Conservation (phyloP, 2,113 vertebrate species). For the Sitta europaea region DNA sequence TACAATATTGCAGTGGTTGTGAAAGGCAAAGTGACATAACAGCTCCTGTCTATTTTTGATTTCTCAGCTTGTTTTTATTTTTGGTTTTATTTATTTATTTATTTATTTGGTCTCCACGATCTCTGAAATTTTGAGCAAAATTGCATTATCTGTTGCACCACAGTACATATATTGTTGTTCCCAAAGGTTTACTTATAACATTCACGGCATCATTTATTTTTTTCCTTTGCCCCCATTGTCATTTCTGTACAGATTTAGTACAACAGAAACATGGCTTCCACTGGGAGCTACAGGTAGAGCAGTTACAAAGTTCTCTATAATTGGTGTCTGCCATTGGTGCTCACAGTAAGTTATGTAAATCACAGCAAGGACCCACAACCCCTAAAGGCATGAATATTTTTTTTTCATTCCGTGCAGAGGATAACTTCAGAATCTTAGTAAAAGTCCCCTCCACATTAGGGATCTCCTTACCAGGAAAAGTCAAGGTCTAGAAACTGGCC, state of each 20-base stretch:
- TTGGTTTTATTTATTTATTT: neutral
- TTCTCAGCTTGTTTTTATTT: neutral
- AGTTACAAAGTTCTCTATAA: conserved; percentile 63
- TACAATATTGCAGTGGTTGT: neutral
- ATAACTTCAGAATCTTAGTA: conserved; percentile 63
- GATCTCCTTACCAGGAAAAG: conserved; percentile 51
- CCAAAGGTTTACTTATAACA: conserved; percentile 56
- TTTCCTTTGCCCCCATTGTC: conserved; percentile 24
- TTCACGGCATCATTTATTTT: conserved; percentile 49
- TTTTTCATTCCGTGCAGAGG: conserved; percentile 54
- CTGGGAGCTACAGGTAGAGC: conserved; percentile 66
- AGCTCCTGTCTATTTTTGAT: conserved; percentile 3
- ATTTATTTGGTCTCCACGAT: conserved; percentile 17
- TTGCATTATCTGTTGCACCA: conserved; percentile 12
- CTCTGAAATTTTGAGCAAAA: conserved; percentile 23
- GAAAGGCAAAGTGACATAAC: neutral
- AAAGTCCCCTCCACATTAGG: conserved; percentile 52
- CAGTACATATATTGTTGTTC: conserved; percentile 47
- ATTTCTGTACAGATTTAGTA: conserved; percentile 63
- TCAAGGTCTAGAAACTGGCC: conserved; percentile 52
- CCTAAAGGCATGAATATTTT: conserved; percentile 56
- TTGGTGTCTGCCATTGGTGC: conserved; percentile 59
- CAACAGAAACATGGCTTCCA: conserved; percentile 68
- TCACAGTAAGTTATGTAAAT: conserved; percentile 70
- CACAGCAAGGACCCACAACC: conserved; percentile 59